Percentiles rank a stretch among this genome's conserved stretches.
Evolutionary conservation across 2,888 invertebrate species (phyloP).

Genomic region (Zhuqinia jingwanae): DNA sequence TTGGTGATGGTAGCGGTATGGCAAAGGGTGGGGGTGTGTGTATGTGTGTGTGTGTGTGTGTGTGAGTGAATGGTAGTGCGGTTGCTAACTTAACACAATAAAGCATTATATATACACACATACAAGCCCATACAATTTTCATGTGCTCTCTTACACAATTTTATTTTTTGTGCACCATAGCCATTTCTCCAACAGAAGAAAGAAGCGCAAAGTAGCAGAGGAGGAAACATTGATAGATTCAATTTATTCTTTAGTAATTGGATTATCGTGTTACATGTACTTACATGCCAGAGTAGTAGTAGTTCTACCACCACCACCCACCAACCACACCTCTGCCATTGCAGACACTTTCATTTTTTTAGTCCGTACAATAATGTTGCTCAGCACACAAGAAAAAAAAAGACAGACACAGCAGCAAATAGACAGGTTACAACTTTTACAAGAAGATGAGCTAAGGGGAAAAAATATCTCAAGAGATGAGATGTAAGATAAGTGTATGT

Average conservation of each 20-base stretch:
- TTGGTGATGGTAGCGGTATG: not conserved
- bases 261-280: conserved; percentile 68
- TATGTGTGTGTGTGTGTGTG: not conserved
- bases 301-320: not conserved
- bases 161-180: conserved; percentile 5
- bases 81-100: conserved; percentile 9
- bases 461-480: conserved; percentile 37
- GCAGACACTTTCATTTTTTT: no score
- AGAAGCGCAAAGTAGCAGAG: no score
- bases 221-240: conserved; percentile 69
- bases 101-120: not conserved
- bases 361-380: no score
- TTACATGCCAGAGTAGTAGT: conserved; percentile 40
- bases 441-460: conserved; percentile 33
- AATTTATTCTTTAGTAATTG: conserved; percentile 72
- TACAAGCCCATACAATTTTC: conserved; percentile 28
- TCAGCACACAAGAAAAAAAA: no score
- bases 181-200: conserved; percentile 2
- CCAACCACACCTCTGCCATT: not conserved
- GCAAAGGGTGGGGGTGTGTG: conserved; percentile 7
- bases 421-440: conserved; percentile 44
- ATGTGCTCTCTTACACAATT: conserved; percentile 1
- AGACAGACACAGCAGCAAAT: not conserved
- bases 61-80: not conserved
- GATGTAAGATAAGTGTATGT: not conserved